Conservation (phyloP, 2,797 vertebrate genomes). For the Xyrichtys novacula region DNA sequence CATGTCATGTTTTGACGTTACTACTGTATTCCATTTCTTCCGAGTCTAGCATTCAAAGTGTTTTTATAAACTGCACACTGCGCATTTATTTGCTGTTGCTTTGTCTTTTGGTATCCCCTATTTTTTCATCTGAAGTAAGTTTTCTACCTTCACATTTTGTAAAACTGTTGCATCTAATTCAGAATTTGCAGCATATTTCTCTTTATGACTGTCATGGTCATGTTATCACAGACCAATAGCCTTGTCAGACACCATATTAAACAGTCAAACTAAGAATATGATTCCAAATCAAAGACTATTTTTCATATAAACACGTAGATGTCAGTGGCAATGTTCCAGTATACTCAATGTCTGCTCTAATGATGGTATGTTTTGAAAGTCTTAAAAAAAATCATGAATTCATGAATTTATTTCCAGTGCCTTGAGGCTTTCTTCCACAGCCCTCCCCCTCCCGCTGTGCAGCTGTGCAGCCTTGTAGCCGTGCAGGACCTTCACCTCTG, state of each 20-base stretch:
- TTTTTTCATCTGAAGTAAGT: no score
- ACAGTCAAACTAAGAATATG: slow-evolving; percentile 21
- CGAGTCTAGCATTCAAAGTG: no score
- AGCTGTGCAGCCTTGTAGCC: slow-evolving; percentile 80
- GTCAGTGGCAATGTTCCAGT: background rate
- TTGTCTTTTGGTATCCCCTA: no score
- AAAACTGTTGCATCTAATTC: no score
- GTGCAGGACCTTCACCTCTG: slow-evolving; percentile 81
- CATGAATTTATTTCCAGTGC: slow-evolving; percentile 63
- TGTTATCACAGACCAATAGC: background rate
- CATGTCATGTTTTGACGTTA: no score
- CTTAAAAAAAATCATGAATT: slow-evolving; percentile 45
- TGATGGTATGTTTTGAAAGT: slow-evolving; percentile 29
- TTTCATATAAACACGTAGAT: slow-evolving; percentile 31
- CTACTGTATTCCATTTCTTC: no score
- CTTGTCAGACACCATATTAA: slow-evolving; percentile 24
- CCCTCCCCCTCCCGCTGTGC: slow-evolving; percentile 57
- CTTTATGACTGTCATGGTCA: no score
- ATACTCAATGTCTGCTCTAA: slow-evolving; percentile 36
- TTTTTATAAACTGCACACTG: no score
- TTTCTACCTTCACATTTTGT: no score
- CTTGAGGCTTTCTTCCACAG: slow-evolving; percentile 52
- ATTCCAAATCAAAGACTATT: slow-evolving; percentile 4
- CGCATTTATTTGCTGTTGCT: no score
- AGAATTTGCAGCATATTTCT: no score